phyloP scores from a whole-genome alignment of 1,140 invertebrate genomes.

The Rhagoletis pomonella region DNA sequence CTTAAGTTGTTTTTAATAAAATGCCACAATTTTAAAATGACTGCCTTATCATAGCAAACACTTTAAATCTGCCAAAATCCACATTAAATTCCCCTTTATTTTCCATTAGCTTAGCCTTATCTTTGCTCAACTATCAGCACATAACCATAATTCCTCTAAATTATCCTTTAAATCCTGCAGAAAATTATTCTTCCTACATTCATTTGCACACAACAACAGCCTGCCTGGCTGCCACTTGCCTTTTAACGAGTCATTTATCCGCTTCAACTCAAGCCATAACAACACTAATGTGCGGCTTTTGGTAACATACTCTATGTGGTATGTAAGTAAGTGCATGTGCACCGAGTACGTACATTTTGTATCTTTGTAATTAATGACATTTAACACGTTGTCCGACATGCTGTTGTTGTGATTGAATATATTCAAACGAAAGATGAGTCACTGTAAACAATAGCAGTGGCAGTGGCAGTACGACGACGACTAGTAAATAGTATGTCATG shows the following conservation, averaged over 20 bases:
- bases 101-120: not conserved
- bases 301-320: not conserved
- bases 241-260: slow-evolving; percentile 29
- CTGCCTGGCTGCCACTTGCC: not conserved
- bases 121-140: not conserved
- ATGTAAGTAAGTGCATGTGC: not conserved
- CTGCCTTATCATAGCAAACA: too few species aligned
- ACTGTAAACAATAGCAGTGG: slow-evolving; percentile 13
- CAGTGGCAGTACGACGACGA: too few species aligned
- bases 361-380: slow-evolving; percentile 45
- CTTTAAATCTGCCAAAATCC: too few species aligned
- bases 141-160: not conserved
- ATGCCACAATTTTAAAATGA: too few species aligned
- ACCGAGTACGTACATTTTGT: not conserved
- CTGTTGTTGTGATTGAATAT: slow-evolving; percentile 19
- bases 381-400: slow-evolving; percentile 34
- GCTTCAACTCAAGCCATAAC: not conserved
- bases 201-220: too few species aligned
- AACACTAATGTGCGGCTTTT: not conserved
- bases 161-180: slow-evolving; percentile 34
- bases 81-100: too few species aligned
- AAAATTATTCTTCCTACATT: not conserved
- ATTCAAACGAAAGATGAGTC: slow-evolving; percentile 33
- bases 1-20: too few species aligned
- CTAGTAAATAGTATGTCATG: too few species aligned